phyloP scores from a whole-genome alignment of 2,113 vertebrate species.

The Hiodon tergisus region DNA sequence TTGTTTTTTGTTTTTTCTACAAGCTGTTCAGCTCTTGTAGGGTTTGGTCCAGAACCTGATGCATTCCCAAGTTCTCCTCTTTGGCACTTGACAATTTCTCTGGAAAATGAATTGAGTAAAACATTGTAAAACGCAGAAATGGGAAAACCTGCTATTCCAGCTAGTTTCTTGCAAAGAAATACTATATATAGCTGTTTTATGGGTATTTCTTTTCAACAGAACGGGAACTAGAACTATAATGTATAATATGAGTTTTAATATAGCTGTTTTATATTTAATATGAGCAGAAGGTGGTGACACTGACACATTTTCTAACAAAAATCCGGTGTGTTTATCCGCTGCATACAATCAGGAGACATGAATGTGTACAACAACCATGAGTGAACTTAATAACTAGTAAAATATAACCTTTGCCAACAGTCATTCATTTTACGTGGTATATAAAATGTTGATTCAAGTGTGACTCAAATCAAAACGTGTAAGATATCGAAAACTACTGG shows the following conservation, averaged over 20 bases:
- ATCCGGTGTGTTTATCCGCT: too few relatives aligned
- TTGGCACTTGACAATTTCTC: slow-evolving; percentile 86
- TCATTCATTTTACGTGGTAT: too few relatives aligned
- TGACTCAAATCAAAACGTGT: not conserved
- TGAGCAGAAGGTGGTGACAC: too few relatives aligned
- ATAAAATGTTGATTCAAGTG: not conserved
- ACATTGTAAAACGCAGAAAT: slow-evolving; percentile 5
- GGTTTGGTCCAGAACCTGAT: slow-evolving; percentile 90
- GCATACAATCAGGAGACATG: too few relatives aligned
- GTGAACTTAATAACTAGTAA: too few relatives aligned
- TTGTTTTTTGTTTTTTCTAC: slow-evolving; percentile 60
- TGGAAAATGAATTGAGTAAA: slow-evolving; percentile 41
- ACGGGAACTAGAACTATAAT: too few relatives aligned
- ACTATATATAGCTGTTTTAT: slow-evolving; percentile 1
- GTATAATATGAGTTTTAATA: too few relatives aligned
- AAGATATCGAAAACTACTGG: not conserved
- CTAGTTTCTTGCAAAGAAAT: not conserved
- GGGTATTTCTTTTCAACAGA: too few relatives aligned
- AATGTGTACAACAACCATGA: too few relatives aligned
- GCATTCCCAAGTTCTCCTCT: slow-evolving; percentile 85
- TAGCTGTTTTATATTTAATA: too few relatives aligned
- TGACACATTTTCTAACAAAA: too few relatives aligned
- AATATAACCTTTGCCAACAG: too few relatives aligned
- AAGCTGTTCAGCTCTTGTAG: slow-evolving; percentile 91
- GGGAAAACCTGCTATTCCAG: not conserved